Percentiles rank a stretch among this genome's conserved stretches.
phyloP scores from a whole-genome alignment of 2,797 vertebrate species.

The Artibeus lituratus region DNA sequence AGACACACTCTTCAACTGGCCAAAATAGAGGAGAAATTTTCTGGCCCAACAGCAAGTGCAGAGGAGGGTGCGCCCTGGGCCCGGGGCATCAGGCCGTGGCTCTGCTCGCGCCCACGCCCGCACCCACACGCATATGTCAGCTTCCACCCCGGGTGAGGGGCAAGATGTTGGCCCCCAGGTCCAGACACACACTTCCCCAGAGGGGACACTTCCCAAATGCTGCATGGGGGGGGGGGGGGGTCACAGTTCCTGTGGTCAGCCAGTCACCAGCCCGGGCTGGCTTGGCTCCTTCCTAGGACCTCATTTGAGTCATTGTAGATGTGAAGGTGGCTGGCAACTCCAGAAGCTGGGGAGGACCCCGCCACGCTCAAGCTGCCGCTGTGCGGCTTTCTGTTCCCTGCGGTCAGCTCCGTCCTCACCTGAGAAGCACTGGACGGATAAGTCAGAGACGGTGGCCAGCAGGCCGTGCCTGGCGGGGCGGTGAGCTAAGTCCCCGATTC shows the following conservation, averaged over 20 bases:
- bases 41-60: background rate
- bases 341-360: background rate
- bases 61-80: background rate
- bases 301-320: no score
- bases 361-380: accelerated
- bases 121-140: accelerated
- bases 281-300: background rate
- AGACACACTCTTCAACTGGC: background rate
- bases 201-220: background rate
- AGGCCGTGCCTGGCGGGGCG: accelerated
- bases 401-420: background rate
- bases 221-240: accelerated
- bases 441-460: accelerated
- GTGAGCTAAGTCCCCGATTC: no score
- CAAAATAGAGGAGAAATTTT: background rate
- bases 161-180: accelerated
- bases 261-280: accelerated
- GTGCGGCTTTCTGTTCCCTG: background rate
- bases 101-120: background rate
- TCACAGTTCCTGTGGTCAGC: background rate
- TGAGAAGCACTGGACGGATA: accelerated
- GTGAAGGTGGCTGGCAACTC: no score
- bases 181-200: background rate
- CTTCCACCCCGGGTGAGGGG: background rate
- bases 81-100: no score